These are phyloP conservation scores for Larimichthys polyactis DNA, from an alignment of 2,113 vertebrate species.

Conservation along the genomic window DNA sequence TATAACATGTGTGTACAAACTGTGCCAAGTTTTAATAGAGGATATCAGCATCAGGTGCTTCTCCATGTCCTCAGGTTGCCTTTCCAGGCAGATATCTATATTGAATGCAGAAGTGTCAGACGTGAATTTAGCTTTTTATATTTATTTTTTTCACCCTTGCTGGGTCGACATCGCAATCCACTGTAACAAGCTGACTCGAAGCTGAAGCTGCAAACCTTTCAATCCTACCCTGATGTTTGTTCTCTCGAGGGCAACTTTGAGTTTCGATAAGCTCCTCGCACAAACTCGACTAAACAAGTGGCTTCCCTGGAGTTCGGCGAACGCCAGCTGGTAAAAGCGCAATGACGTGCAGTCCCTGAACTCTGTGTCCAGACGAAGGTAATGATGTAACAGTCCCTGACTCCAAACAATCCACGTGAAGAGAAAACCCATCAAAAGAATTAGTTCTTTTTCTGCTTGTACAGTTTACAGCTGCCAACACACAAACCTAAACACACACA, in stretches of 20 bases:
- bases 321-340: not conserved
- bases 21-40: not conserved
- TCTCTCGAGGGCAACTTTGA: conserved; percentile 6
- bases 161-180: not conserved
- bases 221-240: not conserved
- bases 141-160: not conserved
- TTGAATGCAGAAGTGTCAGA: not conserved
- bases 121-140: not conserved
- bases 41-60: not conserved
- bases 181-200: not conserved
- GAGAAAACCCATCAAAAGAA: conserved; percentile 23
- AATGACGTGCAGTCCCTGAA: not conserved
- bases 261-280: not conserved
- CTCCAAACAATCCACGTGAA: conserved; percentile 15
- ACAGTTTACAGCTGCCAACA: not conserved
- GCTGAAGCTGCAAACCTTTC: not conserved
- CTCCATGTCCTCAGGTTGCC: not conserved
- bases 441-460: not conserved
- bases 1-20: not conserved
- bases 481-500: not conserved
- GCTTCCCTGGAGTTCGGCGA: not conserved
- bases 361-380: not conserved
- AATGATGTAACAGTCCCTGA: conserved; percentile 1
- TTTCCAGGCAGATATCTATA: not conserved
- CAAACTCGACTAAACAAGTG: not conserved